A percentile compares a stretch with the other conserved stretches of the same genome.
Evolutionary conservation across 2,113 vertebrate species (phyloP).

Genomic region (Anhinga anhinga): DNA sequence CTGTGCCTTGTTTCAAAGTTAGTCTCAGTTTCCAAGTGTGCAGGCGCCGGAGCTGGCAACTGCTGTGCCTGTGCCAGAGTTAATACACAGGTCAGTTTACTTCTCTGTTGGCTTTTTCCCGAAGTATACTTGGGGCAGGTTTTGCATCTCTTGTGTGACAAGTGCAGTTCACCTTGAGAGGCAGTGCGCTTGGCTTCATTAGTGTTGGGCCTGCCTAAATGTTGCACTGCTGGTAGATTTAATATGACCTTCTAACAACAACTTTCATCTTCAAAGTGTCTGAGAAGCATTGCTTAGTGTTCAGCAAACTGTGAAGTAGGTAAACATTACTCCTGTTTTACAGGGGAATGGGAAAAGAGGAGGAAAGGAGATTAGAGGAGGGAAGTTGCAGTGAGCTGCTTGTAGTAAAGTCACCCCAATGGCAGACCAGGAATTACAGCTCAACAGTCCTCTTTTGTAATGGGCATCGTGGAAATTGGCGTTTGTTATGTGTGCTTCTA

Average conservation of each 20-base stretch:
- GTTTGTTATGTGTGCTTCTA: not conserved
- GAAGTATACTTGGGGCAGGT: not conserved
- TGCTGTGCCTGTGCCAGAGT: not conserved
- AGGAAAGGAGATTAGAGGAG: slow-evolving; percentile 44
- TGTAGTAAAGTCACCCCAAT: not conserved
- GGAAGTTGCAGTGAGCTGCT: not conserved
- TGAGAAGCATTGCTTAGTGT: not conserved
- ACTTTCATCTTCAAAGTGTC: slow-evolving; percentile 11
- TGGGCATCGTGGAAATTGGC: not conserved
- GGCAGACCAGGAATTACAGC: slow-evolving; percentile 22
- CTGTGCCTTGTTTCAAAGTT: not conserved
- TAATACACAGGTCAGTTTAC: not conserved
- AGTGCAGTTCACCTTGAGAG: not conserved
- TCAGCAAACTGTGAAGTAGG: not conserved
- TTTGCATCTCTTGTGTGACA: not conserved
- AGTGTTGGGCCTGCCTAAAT: not conserved
- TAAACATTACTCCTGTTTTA: not conserved
- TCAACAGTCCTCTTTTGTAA: not conserved
- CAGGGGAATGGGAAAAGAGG: not conserved
- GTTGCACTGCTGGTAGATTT: not conserved
- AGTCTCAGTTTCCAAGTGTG: not conserved
- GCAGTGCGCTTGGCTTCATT: not conserved
- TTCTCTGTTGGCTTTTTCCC: not conserved
- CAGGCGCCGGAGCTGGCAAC: not conserved
- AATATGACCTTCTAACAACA: not conserved